These are phyloP conservation scores for Oreochromis grahami DNA, from an alignment of 2,797 vertebrate genomes.

Conservation along the genomic window DNA sequence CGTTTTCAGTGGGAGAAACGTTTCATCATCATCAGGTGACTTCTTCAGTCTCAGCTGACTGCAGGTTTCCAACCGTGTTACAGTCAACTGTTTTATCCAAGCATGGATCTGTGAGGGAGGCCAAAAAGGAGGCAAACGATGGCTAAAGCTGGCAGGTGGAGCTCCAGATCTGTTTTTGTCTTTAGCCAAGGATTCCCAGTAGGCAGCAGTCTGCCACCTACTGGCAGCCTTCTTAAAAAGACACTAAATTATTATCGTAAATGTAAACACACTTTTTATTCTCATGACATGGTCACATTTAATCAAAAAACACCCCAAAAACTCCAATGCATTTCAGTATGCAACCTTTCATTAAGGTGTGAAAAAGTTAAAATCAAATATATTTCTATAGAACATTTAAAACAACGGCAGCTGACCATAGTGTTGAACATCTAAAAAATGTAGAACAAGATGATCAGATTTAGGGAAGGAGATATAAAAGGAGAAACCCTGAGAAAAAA, in stretches of 20 bases:
- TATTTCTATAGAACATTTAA: neutral
- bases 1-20: too few relatives aligned
- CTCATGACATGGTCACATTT: neutral
- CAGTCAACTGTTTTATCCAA: neutral
- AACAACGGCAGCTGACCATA: neutral
- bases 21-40: too few relatives aligned
- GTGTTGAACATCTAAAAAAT: neutral
- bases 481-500: too few relatives aligned
- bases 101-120: neutral
- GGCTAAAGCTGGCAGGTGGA: neutral
- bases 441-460: too few relatives aligned
- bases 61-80: neutral
- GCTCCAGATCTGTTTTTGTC: neutral
- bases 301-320: neutral
- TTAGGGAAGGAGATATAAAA: too few relatives aligned
- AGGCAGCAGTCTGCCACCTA: neutral
- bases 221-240: neutral
- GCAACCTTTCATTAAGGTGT: neutral
- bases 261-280: neutral
- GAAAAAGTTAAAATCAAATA: neutral
- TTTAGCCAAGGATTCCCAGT: neutral
- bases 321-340: neutral
- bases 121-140: neutral
- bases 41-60: too few relatives aligned
- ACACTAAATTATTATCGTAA: neutral